Conservation (phyloP, 2,797 vertebrate genomes). For the Sternarchorhynchus goeldii region DNA sequence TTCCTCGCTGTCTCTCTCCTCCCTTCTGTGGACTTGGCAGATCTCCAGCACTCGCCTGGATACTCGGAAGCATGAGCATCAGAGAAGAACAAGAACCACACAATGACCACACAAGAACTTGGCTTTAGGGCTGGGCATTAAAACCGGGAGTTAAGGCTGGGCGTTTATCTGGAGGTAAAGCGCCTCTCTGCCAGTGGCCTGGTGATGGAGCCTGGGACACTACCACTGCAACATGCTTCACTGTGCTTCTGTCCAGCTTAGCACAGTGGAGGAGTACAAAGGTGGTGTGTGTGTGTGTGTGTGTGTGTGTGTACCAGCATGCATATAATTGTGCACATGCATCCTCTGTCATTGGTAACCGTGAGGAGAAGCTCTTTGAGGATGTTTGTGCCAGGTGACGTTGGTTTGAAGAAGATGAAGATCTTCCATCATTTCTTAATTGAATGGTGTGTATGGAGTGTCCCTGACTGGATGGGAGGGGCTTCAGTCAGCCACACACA, state of each 20-base stretch:
- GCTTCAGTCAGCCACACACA: neutral
- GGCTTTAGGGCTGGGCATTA: neutral
- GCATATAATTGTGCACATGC: constrained; percentile 26
- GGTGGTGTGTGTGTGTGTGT: constrained; percentile 11
- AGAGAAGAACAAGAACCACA: too few species aligned
- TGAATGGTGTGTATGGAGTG: constrained; percentile 41
- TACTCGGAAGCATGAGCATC: constrained; percentile 32
- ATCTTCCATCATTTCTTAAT: constrained; percentile 65
- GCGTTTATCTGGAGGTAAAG: constrained; percentile 10
- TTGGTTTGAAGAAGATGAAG: constrained; percentile 72
- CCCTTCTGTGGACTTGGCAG: constrained; percentile 58
- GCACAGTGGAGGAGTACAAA: constrained; percentile 21
- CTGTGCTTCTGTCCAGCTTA: constrained; percentile 31
- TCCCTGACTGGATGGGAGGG: neutral
- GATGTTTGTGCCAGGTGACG: constrained; percentile 71
- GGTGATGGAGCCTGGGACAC: constrained; percentile 38
- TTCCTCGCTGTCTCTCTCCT: constrained; percentile 18
- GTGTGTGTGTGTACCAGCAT: constrained; percentile 38
- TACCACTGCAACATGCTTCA: constrained; percentile 44
- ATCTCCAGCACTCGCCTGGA: constrained; percentile 57
- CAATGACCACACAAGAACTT: constrained; percentile 33
- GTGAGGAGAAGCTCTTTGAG: constrained; percentile 74
- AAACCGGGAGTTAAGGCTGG: constrained; percentile 37
- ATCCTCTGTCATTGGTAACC: constrained; percentile 61
- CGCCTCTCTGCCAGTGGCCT: constrained; percentile 2